A percentile compares a stretch with the other conserved stretches of the same genome.
phyloP scores from a whole-genome alignment of 2,888 invertebrate genomes.

The Xanthia togata region DNA sequence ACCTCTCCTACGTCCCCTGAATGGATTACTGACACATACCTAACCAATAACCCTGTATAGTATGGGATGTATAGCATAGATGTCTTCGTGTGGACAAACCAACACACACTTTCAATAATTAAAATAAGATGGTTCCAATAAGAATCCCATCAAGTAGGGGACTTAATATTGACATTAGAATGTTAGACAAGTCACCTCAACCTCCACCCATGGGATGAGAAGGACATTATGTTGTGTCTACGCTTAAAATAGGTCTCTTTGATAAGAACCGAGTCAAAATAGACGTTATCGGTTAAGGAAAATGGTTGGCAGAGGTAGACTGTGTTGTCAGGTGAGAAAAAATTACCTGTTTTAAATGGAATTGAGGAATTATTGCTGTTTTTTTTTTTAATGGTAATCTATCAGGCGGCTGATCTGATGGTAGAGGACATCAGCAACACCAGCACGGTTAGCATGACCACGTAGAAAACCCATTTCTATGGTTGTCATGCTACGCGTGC shows the following conservation, averaged over 20 bases:
- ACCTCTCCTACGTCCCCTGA: too few relatives aligned
- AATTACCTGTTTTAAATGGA: background rate
- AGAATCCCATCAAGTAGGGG: slow-evolving; percentile 9
- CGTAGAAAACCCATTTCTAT: too few relatives aligned
- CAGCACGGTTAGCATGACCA: background rate
- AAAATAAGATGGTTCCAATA: background rate
- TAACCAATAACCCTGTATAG: too few relatives aligned
- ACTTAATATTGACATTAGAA: background rate
- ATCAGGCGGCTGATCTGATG: too few relatives aligned
- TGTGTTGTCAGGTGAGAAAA: slow-evolving; percentile 22
- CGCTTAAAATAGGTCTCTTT: slow-evolving; percentile 31
- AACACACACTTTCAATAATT: background rate
- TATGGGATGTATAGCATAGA: too few relatives aligned
- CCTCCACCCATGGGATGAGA: background rate
- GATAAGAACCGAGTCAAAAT: slow-evolving; percentile 30
- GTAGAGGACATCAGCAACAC: background rate
- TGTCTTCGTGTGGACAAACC: background rate
- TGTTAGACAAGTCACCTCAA: slow-evolving; percentile 36
- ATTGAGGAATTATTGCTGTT: background rate
- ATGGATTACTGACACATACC: too few relatives aligned
- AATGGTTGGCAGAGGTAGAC: slow-evolving; percentile 7
- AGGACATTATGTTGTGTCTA: slow-evolving; percentile 37
- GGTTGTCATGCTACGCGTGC: too few relatives aligned
- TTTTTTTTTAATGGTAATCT: background rate
- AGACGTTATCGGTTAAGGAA: slow-evolving; percentile 44